phyloP scores from a whole-genome alignment of 2,888 invertebrate genomes.

The Nezara viridula region DNA sequence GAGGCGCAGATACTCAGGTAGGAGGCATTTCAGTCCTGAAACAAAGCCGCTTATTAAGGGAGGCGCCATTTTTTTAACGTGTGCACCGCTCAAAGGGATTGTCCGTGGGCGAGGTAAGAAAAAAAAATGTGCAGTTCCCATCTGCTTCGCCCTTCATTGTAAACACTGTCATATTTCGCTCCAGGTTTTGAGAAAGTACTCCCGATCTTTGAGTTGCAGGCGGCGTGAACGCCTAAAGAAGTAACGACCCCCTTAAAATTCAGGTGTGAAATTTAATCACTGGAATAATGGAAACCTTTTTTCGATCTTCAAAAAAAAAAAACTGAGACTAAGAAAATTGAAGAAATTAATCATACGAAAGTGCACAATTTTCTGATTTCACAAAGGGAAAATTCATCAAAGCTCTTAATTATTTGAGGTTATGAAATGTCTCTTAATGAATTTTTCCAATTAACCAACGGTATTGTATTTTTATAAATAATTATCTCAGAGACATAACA shows the following conservation, averaged over 20 bases:
- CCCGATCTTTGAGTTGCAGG: not conserved
- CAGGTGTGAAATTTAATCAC: not conserved
- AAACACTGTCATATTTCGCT: constrained; percentile 31
- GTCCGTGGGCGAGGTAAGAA: not conserved
- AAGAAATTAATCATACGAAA: too few relatives aligned
- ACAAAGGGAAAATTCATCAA: too few relatives aligned
- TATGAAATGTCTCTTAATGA: too few relatives aligned
- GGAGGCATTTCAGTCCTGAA: not conserved
- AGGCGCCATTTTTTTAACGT: constrained; percentile 56
- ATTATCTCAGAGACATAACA: too few relatives aligned
- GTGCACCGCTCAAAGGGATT: constrained; percentile 54
- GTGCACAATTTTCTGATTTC: too few relatives aligned
- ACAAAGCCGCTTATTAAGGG: constrained; percentile 57
- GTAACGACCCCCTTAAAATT: not conserved
- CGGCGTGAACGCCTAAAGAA: not conserved
- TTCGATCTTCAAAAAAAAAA: too few relatives aligned
- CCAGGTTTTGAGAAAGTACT: not conserved
- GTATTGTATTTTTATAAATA: too few relatives aligned
- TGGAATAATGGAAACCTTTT: not conserved
- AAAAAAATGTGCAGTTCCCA: constrained; percentile 42
- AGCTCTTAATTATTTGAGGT: too few relatives aligned
- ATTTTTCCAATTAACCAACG: too few relatives aligned
- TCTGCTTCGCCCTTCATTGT: constrained; percentile 39
- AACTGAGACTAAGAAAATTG: too few relatives aligned
- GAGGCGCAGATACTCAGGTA: constrained; percentile 16